Evolutionary conservation across 1,140 invertebrate genomes (phyloP), one percentile per base, ranked within the genome.

Genomic region (Leptoteleia sp.): DNA sequence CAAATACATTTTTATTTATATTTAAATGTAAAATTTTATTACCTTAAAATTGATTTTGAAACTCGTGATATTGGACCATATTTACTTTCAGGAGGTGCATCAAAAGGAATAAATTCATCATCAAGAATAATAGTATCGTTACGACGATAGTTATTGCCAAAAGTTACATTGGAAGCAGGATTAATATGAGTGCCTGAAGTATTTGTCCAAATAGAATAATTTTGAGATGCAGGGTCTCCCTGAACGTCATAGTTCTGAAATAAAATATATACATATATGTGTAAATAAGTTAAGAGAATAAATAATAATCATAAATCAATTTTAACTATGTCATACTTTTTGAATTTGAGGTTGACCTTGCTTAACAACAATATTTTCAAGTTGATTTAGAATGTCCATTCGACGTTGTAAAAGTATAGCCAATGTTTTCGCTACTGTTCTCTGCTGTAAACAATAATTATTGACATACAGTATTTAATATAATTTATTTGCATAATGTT

Each of bases 41-140:
- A 88, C 86, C 88, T 85, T 82, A 89, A 83, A 52, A 88, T 76
- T 12, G 84, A 80, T 76, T 92, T 92, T 16, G 91, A 91, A 82
- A 93, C 89, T 68, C 94, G 91, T n/a, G 94, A 95, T 71, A 96
- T 96, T 0, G 95, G 94, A 8, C 94, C 95, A 82, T 94, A 95
- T 87, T 94, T 95, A 81, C 92, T 95, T 12, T 92, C 92, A 12
- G 92, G 85, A 15, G 94, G 92, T 11, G 92, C 90, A 82, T 95
- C 94, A 86, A 95, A 95, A 3, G 95, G 94, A 35, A 95, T 91
- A 79, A 93, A 93, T 81, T 94, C 93, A 73, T 94, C 94, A 50
- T 94, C 93, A 19, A 93, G 91, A 64, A 93, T 83, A 76, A 93
- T 91, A 15, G 92, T 91, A 82, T 93, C 92, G 13, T 92, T 91